Conservation (phyloP, 2,888 invertebrate genomes). For the Byasa hedistus region DNA sequence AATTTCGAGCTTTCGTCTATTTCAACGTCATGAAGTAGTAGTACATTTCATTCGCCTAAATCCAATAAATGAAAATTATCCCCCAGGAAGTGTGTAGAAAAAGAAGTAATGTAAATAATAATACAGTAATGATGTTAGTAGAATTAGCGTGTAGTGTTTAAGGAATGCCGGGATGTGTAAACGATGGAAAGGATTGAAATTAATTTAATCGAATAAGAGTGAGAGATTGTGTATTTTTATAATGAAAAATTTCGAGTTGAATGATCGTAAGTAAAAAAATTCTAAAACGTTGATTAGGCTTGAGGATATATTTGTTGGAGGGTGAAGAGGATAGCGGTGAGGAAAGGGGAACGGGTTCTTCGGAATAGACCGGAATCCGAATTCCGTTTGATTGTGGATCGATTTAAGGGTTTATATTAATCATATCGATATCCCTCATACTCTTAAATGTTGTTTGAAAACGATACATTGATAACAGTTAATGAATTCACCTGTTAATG, state of each 20-base stretch:
- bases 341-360: slow-evolving; percentile 45
- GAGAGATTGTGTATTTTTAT: slow-evolving; percentile 74
- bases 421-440: slow-evolving; percentile 72
- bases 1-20: slow-evolving; percentile 69
- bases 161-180: slow-evolving; percentile 64
- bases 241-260: slow-evolving; percentile 55
- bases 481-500: slow-evolving; percentile 75
- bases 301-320: slow-evolving; percentile 52
- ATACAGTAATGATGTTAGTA: slow-evolving; percentile 66
- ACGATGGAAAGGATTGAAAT: slow-evolving; percentile 48
- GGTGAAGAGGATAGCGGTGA: slow-evolving; percentile 39
- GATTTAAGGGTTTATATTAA: slow-evolving; percentile 61
- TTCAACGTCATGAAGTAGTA: slow-evolving; percentile 50
- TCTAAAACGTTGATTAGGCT: slow-evolving; percentile 70
- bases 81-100: slow-evolving; percentile 73
- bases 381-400: slow-evolving; percentile 58
- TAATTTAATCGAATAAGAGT: slow-evolving; percentile 44
- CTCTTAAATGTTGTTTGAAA: slow-evolving; percentile 63
- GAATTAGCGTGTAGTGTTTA: slow-evolving; percentile 55
- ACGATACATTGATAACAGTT: slow-evolving; percentile 68
- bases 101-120: slow-evolving; percentile 60
- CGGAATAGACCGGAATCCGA: slow-evolving; percentile 55
- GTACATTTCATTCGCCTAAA: slow-evolving; percentile 43
- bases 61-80: slow-evolving; percentile 47
- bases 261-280: slow-evolving; percentile 54